phyloP scores from a whole-genome alignment of 1,140 invertebrate genomes.

The Belonocnema kinseyi region DNA sequence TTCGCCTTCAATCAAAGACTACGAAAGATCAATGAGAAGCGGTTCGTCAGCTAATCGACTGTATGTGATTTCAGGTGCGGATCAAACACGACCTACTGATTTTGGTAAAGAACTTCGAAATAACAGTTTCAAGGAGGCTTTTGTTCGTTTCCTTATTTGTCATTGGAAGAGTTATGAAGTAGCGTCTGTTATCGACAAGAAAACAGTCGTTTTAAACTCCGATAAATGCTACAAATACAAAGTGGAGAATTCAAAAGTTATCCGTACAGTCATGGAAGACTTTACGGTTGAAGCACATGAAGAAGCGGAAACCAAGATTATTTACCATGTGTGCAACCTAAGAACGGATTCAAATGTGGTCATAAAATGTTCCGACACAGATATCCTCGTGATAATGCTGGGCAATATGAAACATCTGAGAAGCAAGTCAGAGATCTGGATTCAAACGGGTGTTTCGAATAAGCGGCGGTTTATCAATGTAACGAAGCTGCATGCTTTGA shows the following conservation, averaged over 20 bases:
- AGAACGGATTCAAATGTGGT: too few relatives aligned
- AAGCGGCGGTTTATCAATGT: too few relatives aligned
- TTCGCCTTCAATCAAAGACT: too few relatives aligned
- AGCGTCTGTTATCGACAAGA: constrained; percentile 45
- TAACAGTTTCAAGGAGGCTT: constrained; percentile 61
- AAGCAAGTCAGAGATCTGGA: constrained; percentile 32
- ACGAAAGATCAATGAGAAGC: too few relatives aligned
- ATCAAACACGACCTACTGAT: constrained; percentile 47
- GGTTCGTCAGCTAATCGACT: constrained; percentile 33
- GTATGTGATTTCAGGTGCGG: constrained; percentile 54
- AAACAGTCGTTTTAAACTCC: constrained; percentile 41
- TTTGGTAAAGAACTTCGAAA: too few relatives aligned
- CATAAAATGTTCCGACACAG: constrained; percentile 48
- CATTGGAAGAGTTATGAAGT: constrained; percentile 51
- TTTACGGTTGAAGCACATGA: constrained; percentile 50
- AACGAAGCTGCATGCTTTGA: too few relatives aligned
- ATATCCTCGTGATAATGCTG: constrained; percentile 56
- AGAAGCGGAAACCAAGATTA: too few relatives aligned
- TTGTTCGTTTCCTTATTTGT: constrained; percentile 60
- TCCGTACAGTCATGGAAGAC: constrained; percentile 34
- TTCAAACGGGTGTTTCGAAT: constrained; percentile 31
- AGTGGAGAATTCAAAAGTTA: constrained; percentile 39
- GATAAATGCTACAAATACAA: constrained; percentile 39
- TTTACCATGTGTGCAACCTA: too few relatives aligned
- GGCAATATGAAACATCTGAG: constrained; percentile 46